A percentile compares a stretch with the other conserved stretches of the same genome.
phyloP scores from a whole-genome alignment of 2,797 vertebrate genomes.

The Sebastes cheni region DNA sequence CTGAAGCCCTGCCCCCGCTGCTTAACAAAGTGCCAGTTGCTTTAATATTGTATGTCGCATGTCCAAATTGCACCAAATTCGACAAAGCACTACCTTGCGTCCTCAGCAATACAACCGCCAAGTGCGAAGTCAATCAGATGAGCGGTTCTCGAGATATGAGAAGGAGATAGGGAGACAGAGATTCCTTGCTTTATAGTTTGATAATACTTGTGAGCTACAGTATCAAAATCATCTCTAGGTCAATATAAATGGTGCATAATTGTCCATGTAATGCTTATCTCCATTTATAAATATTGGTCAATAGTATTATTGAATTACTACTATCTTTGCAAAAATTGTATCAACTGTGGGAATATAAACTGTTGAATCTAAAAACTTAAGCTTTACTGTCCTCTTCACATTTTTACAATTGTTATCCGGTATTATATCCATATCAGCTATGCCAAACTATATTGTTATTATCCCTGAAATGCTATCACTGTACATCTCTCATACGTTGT shows the following conservation, averaged over 20 bases:
- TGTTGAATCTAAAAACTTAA: not conserved
- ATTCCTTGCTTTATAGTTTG: too few species aligned
- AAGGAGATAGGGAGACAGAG: too few species aligned
- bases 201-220: not conserved
- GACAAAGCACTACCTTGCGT: too few species aligned
- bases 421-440: not conserved
- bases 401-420: not conserved
- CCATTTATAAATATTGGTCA: not conserved
- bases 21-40: too few species aligned
- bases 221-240: not conserved
- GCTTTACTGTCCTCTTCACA: not conserved
- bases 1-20: too few species aligned
- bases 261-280: not conserved
- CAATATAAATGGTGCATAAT: not conserved
- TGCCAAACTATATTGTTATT: not conserved
- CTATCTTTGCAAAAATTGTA: not conserved
- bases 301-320: not conserved
- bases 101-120: too few species aligned
- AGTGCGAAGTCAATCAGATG: too few species aligned
- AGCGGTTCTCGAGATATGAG: too few species aligned
- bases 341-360: not conserved
- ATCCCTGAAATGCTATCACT: not conserved
- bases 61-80: too few species aligned
- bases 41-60: too few species aligned
- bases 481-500: not conserved